These are phyloP conservation scores for Exaiptasia diaphana DNA, from an alignment of 64 coral and sea anemone genomes.

Conservation along the genomic window DNA sequence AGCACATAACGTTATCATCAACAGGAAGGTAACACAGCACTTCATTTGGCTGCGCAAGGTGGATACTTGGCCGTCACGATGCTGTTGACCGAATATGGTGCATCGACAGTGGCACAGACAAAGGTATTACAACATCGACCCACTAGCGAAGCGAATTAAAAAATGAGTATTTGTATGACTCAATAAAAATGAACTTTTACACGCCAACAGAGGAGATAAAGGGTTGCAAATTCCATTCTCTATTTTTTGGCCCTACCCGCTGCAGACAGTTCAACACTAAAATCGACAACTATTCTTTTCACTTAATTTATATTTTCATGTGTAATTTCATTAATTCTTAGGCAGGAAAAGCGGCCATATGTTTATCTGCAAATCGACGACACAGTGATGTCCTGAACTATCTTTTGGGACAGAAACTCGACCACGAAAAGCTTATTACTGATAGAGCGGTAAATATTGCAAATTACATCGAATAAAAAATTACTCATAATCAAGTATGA, in stretches of 20 bases:
- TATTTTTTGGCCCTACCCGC: too few relatives aligned
- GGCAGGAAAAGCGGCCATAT: slow-evolving; percentile 68
- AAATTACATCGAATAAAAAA: background rate
- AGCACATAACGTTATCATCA: too few relatives aligned
- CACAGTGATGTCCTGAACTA: slow-evolving; percentile 47
- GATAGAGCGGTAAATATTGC: slow-evolving; percentile 68
- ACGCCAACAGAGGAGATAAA: background rate
- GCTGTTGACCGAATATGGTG: slow-evolving; percentile 77
- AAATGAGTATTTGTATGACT: too few relatives aligned
- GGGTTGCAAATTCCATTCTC: background rate
- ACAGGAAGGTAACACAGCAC: slow-evolving; percentile 72
- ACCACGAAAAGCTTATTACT: slow-evolving; percentile 60
- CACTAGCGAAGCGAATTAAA: too few relatives aligned
- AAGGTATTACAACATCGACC: slow-evolving; percentile 8
- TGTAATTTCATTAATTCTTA: too few relatives aligned
- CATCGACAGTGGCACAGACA: slow-evolving; percentile 27
- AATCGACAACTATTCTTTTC: too few relatives aligned
- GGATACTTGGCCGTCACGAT: slow-evolving; percentile 65
- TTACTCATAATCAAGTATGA: background rate
- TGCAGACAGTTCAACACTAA: too few relatives aligned
- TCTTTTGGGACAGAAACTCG: slow-evolving; percentile 65
- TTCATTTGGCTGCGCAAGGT: slow-evolving; percentile 69
- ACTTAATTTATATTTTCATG: too few relatives aligned
- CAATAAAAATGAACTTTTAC: too few relatives aligned
- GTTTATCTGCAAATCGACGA: slow-evolving; percentile 63